Base-by-base conservation (phyloP, 2,797 vertebrate genomes). In the Coilia nasus region DNA sequence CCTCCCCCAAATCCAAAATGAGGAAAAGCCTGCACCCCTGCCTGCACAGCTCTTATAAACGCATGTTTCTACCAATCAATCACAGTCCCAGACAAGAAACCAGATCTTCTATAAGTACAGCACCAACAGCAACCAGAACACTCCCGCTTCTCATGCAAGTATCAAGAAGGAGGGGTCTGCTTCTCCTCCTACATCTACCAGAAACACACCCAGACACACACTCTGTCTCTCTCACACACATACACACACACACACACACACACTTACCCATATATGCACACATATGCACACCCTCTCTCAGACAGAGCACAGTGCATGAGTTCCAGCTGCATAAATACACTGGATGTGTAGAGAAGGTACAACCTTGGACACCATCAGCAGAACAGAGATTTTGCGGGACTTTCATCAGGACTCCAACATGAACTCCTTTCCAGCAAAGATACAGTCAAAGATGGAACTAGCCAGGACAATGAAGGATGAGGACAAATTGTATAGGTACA, bases 401-500 rank as follows among this genome's bases (percentile, higher is more conserved):
- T 50, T 23, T 46, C 41, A 81, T 41, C 88, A 81, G 46, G 23
- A 60, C 17, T 46, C 2, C 82, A 90, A 56, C 81, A 94, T 94
- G 93, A 88, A 12, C 44, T 67, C 60, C 3, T 3, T 2, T 9
- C 1, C 84, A 0, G 0, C 3, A 0, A 3, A 1, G 5, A 0
- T 89, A 0, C 60, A 84, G 83, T 2, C 5, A 46, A 21, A 9
- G 75, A 1, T 95, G 62, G 83, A 93, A 78, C 67, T 57, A 60
- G 92, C 90, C 3, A 89, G 92, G 64, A 88, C 67, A 14, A 87
- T 92, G 83, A 93, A 86, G 11, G 91, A 88, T 0, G 92, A 95
- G 89, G 94, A 95, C 71, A 95, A 88, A 87, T 2, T 96, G 85
- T 93, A 94, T 88, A 91, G 89, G 23, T 93, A 93, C 87, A 92